These are phyloP conservation scores for Hippocampus barbouri DNA, from an alignment of 2,113 vertebrate genomes.

Conservation along the genomic window DNA sequence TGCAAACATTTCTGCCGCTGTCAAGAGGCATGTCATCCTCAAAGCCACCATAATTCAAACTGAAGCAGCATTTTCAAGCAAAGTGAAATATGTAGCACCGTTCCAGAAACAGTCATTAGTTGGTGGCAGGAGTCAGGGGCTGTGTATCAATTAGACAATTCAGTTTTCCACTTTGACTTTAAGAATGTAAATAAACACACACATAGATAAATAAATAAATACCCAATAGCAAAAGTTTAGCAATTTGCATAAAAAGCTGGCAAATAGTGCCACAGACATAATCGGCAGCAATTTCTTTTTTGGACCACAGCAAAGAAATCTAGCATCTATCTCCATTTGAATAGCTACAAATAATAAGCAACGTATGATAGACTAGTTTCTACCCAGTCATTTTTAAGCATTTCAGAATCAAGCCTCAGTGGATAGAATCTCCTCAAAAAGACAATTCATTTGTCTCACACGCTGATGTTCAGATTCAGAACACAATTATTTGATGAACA, in stretches of 20 bases:
- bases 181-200: slow-evolving; percentile 40
- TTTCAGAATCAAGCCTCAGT: not conserved
- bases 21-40: slow-evolving; percentile 42
- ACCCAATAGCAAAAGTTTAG: not conserved
- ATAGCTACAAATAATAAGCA: not conserved
- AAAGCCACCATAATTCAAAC: slow-evolving; percentile 34
- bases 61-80: slow-evolving; percentile 34
- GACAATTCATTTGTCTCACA: not conserved
- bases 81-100: slow-evolving; percentile 38
- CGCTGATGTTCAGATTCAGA: not conserved
- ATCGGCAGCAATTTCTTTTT: not conserved
- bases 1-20: slow-evolving; percentile 44
- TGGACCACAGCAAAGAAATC: not conserved
- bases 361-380: not conserved
- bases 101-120: slow-evolving; percentile 42
- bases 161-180: slow-evolving; percentile 45
- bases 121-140: slow-evolving; percentile 44
- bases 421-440: not conserved
- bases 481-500: not conserved
- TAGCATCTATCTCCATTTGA: not conserved
- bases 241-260: not conserved
- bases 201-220: slow-evolving; percentile 10
- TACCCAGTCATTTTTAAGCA: not conserved
- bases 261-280: not conserved
- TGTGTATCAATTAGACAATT: slow-evolving; percentile 58